These are phyloP conservation scores for Petrocephalus zakoni DNA, from an alignment of 2,113 vertebrate genomes.

Conservation along the genomic window DNA sequence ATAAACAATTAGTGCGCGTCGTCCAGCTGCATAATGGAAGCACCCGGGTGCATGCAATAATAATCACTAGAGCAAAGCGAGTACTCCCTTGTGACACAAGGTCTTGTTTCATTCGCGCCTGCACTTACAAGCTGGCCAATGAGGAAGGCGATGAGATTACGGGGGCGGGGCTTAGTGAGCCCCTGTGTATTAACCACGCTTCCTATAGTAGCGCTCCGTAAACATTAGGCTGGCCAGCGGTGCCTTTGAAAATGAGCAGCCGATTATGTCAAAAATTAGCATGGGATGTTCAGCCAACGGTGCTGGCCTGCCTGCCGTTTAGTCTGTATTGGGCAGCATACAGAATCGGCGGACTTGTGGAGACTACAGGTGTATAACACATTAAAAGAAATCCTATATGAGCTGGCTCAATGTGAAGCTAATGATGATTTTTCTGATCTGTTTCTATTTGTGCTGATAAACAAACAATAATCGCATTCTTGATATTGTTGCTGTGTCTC, in stretches of 20 bases:
- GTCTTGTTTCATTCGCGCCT: constrained; percentile 16
- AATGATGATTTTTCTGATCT: neutral
- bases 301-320: neutral
- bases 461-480: neutral
- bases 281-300: neutral
- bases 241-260: neutral
- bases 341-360: neutral
- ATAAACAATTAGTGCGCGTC: neutral
- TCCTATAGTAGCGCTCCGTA: neutral
- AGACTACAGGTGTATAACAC: neutral
- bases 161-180: neutral
- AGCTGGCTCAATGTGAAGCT: neutral
- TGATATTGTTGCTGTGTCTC: neutral
- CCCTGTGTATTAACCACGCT: neutral
- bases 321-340: neutral
- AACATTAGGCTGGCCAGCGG: neutral
- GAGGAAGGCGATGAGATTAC: neutral
- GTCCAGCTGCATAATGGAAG: neutral
- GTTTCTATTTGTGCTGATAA: neutral
- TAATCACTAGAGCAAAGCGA: neutral
- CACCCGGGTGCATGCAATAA: neutral
- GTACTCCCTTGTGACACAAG: neutral
- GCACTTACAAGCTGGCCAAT: constrained; percentile 2
- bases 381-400: neutral
- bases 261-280: neutral